phyloP scores from a whole-genome alignment of 2,888 invertebrate genomes.

The Celastrina argiolus region DNA sequence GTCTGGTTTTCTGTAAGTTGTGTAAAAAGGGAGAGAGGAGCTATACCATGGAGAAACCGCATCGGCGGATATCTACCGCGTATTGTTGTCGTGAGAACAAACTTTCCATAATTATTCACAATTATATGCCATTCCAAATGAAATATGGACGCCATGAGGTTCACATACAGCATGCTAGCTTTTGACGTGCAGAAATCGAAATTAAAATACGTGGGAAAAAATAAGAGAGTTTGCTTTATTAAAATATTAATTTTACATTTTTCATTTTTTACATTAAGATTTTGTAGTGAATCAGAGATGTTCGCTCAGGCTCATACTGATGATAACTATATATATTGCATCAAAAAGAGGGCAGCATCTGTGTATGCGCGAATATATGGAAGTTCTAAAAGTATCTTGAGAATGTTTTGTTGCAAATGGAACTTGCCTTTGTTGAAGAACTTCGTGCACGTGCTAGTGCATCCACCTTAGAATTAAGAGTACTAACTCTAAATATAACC shows the following conservation, averaged over 20 bases:
- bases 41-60: slow-evolving; percentile 22
- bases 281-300: too few relatives aligned
- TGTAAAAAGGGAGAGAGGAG: slow-evolving; percentile 19
- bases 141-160: slow-evolving; percentile 15
- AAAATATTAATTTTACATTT: background rate
- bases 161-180: background rate
- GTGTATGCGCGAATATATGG: too few relatives aligned
- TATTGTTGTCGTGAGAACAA: slow-evolving; percentile 25
- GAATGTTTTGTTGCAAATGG: too few relatives aligned
- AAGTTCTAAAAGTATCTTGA: too few relatives aligned
- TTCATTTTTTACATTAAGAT: background rate
- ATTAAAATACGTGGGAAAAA: background rate
- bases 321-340: too few relatives aligned
- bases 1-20: slow-evolving; percentile 14
- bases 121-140: slow-evolving; percentile 18
- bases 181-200: slow-evolving; percentile 3
- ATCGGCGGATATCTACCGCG: slow-evolving; percentile 24
- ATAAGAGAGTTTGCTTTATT: background rate
- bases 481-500: too few relatives aligned
- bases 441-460: too few relatives aligned
- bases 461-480: too few relatives aligned
- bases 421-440: too few relatives aligned
- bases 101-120: slow-evolving; percentile 23
- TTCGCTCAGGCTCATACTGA: too few relatives aligned
- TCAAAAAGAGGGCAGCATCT: too few relatives aligned